phyloP scores from a whole-genome alignment of 1,140 invertebrate genomes.

The Phenacoccus solenopsis region DNA sequence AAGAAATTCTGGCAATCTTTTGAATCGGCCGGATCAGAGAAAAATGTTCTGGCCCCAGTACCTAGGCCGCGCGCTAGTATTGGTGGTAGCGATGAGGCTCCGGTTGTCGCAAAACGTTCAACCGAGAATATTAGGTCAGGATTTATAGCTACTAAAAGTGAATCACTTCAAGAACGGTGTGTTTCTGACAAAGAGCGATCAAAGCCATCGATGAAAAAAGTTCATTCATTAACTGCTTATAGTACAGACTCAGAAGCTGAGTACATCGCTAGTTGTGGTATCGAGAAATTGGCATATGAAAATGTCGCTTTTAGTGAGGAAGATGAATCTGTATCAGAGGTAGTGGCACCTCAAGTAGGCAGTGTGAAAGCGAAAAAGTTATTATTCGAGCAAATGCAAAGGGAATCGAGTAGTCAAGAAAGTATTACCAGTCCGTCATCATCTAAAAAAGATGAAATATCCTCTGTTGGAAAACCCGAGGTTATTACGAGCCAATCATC shows the following conservation, averaged over 20 bases:
- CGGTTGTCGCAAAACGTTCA: background rate
- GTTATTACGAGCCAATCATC: background rate
- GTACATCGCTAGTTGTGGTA: slow-evolving; percentile 28
- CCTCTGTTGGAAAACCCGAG: too few relatives aligned
- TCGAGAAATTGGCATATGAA: slow-evolving; percentile 36
- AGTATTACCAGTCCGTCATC: background rate
- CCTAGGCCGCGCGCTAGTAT: background rate
- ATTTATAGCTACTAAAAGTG: background rate
- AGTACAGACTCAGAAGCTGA: slow-evolving; percentile 32
- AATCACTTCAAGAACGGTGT: background rate
- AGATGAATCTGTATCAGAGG: background rate
- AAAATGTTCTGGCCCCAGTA: background rate
- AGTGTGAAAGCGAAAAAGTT: background rate
- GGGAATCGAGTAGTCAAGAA: background rate
- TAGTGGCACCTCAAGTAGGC: background rate
- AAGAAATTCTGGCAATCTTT: slow-evolving; percentile 13
- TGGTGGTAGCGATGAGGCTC: background rate
- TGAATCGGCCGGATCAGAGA: background rate
- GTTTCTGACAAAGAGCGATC: background rate
- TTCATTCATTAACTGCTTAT: slow-evolving; percentile 17
- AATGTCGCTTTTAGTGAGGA: slow-evolving; percentile 26
- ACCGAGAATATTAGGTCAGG: background rate
- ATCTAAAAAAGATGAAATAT: background rate
- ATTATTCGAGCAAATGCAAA: background rate
- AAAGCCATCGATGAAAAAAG: background rate